Conservation (phyloP, 2,113 vertebrate genomes). For the Plecturocebus donacophilus region DNA sequence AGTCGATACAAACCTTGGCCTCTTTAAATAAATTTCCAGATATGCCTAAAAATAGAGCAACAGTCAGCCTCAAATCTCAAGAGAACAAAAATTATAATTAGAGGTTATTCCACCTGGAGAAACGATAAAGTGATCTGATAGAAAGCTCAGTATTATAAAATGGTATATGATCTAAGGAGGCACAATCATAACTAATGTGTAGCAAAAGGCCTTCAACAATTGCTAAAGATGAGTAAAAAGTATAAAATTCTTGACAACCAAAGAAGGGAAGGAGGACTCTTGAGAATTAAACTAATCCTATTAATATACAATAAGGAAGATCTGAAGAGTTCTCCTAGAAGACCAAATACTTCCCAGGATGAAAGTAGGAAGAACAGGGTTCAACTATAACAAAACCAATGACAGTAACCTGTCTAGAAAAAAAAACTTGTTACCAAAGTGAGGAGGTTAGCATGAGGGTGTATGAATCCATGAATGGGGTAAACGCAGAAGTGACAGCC, state of each 20-base stretch:
- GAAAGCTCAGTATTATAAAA: slow-evolving; percentile 11
- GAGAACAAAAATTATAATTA: slow-evolving; percentile 7
- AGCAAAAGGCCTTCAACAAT: neutral
- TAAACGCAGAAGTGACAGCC: neutral
- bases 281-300: neutral
- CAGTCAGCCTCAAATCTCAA: neutral
- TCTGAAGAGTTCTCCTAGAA: neutral
- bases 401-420: neutral
- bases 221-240: neutral
- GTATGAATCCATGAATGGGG: neutral
- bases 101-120: neutral
- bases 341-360: neutral
- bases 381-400: neutral
- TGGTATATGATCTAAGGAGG: neutral
- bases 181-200: neutral
- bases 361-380: neutral
- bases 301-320: neutral
- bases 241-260: neutral
- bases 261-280: neutral
- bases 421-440: neutral
- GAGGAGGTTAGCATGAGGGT: neutral
- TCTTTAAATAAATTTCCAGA: slow-evolving; percentile 30
- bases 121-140: neutral
- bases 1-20: neutral
- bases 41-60: neutral